These are phyloP conservation scores for Microtus montanus DNA, from an alignment of 2,113 vertebrate genomes.

Conservation along the genomic window DNA sequence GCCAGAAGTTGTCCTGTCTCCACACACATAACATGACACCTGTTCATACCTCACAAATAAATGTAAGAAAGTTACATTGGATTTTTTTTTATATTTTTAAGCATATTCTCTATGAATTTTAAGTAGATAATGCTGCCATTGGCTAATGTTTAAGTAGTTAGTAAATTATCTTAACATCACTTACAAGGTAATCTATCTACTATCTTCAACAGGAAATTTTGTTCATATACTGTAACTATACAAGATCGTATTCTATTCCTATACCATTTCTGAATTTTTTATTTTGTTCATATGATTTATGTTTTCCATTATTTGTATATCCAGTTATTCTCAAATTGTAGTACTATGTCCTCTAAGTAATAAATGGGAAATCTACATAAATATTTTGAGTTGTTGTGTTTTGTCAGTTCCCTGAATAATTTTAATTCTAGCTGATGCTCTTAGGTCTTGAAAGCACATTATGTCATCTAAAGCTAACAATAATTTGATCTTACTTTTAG, in stretches of 20 bases:
- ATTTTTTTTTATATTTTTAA: not conserved
- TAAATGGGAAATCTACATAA: not conserved
- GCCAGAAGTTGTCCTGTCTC: not conserved
- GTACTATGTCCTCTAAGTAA: slow-evolving; percentile 33
- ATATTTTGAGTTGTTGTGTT: not conserved
- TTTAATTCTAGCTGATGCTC: slow-evolving; percentile 37
- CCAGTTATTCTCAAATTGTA: slow-evolving; percentile 2
- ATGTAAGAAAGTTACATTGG: not conserved
- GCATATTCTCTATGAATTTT: not conserved
- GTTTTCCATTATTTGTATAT: not conserved
- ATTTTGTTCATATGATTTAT: not conserved
- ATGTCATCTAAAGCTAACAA: slow-evolving; percentile 8
- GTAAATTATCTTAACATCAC: not conserved
- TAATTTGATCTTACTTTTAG: not conserved
- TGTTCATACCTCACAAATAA: not conserved
- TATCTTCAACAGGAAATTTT: slow-evolving; percentile 2
- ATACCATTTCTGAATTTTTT: not conserved
- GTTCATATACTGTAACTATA: not conserved
- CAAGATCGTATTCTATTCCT: not conserved
- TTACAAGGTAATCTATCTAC: not conserved
- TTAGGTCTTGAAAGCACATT: not conserved
- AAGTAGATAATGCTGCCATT: not conserved
- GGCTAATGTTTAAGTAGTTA: not conserved
- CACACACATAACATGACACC: rapidly evolving
- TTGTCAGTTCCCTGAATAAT: slow-evolving; percentile 9